A percentile compares a stretch with the other conserved stretches of the same genome.
phyloP scores from a whole-genome alignment of 37 sponge, comb jelly and placozoan genomes.

The Beroe forskalii region DNA sequence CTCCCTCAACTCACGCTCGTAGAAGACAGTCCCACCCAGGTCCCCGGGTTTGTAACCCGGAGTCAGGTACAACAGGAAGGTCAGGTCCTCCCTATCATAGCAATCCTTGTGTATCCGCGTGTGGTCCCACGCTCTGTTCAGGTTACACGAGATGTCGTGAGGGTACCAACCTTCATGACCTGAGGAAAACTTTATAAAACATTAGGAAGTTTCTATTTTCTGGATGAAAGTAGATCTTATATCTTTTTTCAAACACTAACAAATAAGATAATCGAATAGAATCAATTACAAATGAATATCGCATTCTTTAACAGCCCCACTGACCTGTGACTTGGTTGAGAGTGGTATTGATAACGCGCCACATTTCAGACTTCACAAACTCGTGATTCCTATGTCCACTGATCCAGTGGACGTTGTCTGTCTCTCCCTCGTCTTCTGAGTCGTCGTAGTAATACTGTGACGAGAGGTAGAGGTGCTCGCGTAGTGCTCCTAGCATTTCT shows the following conservation, averaged over 20 bases:
- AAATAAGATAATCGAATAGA: no score
- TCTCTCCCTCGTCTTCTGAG: constrained; percentile 55
- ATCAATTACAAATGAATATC: no score
- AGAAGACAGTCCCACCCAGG: constrained; percentile 66
- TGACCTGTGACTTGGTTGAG: constrained; percentile 36
- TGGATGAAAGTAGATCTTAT: no score
- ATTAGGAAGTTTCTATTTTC: no score
- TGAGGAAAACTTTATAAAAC: neutral
- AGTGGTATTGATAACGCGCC: neutral
- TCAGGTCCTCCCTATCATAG: constrained; percentile 57
- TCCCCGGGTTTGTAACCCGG: constrained; percentile 30
- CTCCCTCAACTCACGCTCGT: constrained; percentile 32
- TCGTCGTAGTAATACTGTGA: constrained; percentile 68
- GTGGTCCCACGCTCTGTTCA: constrained; percentile 67
- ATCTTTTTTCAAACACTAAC: no score
- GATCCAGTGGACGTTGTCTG: constrained; percentile 71
- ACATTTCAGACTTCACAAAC: constrained; percentile 52
- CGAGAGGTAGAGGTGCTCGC: neutral
- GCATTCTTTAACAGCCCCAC: neutral
- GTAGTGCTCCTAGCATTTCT: neutral
- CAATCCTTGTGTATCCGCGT: constrained; percentile 66
- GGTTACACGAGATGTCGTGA: constrained; percentile 67
- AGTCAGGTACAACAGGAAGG: constrained; percentile 66
- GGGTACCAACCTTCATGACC: constrained; percentile 67
- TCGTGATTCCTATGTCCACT: constrained; percentile 2